These are phyloP conservation scores for Cantharis nigra DNA, from an alignment of 2,888 invertebrate species.

Conservation along the genomic window DNA sequence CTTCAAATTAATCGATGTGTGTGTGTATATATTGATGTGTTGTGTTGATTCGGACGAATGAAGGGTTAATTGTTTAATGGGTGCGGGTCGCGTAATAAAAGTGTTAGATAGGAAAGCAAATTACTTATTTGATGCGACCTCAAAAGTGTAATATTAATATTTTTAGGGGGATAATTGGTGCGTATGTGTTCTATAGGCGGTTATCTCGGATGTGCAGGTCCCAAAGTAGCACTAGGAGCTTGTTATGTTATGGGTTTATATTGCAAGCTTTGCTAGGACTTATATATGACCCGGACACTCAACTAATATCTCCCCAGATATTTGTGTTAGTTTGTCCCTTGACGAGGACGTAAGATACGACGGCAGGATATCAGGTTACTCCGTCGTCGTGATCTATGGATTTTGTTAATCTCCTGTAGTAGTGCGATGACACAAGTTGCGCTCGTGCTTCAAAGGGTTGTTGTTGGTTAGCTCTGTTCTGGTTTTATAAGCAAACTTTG, in stretches of 20 bases:
- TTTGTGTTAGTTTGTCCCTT: constrained; percentile 34
- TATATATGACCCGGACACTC: constrained; percentile 43
- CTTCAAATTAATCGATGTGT: too few relatives aligned
- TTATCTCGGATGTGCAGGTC: constrained; percentile 42
- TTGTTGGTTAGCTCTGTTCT: neutral
- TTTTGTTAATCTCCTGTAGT: neutral
- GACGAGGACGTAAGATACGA: constrained; percentile 29
- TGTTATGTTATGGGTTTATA: constrained; percentile 43
- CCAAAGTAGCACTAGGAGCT: constrained; percentile 38
- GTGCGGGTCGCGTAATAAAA: neutral
- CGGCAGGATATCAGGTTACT: constrained; percentile 17
- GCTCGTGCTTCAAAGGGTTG: constrained; percentile 9
- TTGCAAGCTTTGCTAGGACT: constrained; percentile 36
- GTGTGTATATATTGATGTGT: too few relatives aligned
- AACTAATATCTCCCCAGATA: constrained; percentile 44
- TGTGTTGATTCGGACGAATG: neutral
- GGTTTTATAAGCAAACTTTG: constrained; percentile 2
- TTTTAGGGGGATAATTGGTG: constrained; percentile 49
- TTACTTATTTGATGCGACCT: neutral
- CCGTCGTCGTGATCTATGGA: constrained; percentile 16
- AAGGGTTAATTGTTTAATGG: neutral
- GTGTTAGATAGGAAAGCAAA: neutral
- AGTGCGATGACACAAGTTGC: constrained; percentile 8
- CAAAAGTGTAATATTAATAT: constrained; percentile 37
- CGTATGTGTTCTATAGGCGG: constrained; percentile 37